Evolutionary conservation across 1,140 invertebrate species (phyloP).

Genomic region (Lanistes nyassanus): DNA sequence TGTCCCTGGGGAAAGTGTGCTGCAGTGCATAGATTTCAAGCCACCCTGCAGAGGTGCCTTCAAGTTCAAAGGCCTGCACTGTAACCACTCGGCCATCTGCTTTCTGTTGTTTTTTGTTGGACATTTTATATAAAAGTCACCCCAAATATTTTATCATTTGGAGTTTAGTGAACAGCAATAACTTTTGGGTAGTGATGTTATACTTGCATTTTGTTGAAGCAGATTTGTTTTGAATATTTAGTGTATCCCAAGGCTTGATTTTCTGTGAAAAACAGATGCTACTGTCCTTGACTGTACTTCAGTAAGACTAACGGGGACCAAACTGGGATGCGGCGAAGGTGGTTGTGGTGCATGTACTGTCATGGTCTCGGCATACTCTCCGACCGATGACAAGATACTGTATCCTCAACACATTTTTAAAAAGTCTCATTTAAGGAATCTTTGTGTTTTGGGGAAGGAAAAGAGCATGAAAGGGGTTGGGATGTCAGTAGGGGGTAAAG

Average conservation of each 20-base stretch:
- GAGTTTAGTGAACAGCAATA: neutral
- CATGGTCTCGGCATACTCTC: constrained; percentile 68
- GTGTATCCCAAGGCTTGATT: no score
- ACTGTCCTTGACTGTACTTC: neutral
- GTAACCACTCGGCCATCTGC: neutral
- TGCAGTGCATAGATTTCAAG: no score
- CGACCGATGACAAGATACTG: constrained; percentile 21
- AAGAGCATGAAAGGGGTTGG: no score
- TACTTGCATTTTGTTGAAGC: neutral
- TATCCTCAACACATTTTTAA: constrained; percentile 32
- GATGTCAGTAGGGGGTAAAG: no score
- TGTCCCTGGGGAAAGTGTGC: no score
- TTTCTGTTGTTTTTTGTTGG: no score
- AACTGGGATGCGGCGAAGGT: constrained; percentile 81
- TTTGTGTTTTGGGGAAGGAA: no score
- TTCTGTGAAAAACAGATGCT: no score
- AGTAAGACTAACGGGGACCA: constrained; percentile 77
- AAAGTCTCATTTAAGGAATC: no score
- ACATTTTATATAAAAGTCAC: neutral
- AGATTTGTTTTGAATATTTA: neutral
- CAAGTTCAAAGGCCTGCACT: neutral
- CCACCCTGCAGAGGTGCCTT: no score
- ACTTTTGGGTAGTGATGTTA: neutral
- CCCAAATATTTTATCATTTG: neutral
- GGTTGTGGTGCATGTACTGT: constrained; percentile 87